Conservation (phyloP, 2,113 vertebrate species). For the Anhinga anhinga region DNA sequence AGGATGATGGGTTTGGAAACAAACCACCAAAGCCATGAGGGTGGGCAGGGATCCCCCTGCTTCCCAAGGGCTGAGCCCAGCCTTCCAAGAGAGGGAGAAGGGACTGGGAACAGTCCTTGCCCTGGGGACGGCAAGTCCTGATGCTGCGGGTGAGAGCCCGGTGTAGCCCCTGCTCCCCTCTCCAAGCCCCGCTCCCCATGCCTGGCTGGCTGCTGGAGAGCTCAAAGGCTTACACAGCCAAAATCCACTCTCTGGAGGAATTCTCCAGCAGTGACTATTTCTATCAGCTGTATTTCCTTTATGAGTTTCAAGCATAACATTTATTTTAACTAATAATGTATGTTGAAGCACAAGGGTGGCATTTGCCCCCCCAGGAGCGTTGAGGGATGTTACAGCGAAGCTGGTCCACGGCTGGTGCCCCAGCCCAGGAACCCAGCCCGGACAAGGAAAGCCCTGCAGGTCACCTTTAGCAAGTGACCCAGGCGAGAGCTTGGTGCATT, state of each 20-base stretch:
- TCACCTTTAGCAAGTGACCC: background rate
- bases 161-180: background rate
- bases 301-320: background rate
- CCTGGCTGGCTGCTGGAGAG: background rate
- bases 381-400: background rate
- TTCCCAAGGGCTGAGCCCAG: background rate
- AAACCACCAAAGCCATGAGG: background rate
- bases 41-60: background rate
- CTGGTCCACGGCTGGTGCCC: fast-evolving
- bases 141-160: fast-evolving
- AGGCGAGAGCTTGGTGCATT: background rate
- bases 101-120: background rate
- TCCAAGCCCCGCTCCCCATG: background rate
- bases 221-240: background rate
- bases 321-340: background rate
- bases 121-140: background rate
- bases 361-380: background rate
- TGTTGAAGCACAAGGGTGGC: background rate
- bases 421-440: background rate
- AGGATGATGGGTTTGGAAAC: background rate
- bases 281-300: background rate
- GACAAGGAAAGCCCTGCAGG: too few relatives aligned
- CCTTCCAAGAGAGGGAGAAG: background rate
- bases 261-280: background rate
- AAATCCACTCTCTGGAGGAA: background rate